phyloP scores from a whole-genome alignment of 2,888 invertebrate species.

The Drosophila neoperkinsi region DNA sequence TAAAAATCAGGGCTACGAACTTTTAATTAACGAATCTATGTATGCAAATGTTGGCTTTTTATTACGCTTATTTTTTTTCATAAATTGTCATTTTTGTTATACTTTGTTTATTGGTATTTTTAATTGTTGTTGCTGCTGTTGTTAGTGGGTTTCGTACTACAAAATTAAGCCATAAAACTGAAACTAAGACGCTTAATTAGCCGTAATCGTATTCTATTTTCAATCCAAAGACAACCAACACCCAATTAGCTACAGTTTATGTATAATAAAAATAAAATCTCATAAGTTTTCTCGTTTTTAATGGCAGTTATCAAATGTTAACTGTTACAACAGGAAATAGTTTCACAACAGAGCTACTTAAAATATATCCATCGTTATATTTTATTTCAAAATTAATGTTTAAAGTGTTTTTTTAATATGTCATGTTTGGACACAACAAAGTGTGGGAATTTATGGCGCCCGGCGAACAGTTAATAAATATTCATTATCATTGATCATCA shows the following conservation, averaged over 20 bases:
- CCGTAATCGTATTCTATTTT: constrained; percentile 57
- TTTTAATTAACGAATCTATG: constrained; percentile 75
- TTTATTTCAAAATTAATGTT: constrained; percentile 51
- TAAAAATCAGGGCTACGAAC: constrained; percentile 58
- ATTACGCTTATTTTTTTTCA: constrained; percentile 59
- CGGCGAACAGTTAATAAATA: constrained; percentile 68
- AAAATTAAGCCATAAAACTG: constrained; percentile 72
- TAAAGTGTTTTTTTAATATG: constrained; percentile 46
- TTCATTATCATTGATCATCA: constrained; percentile 75
- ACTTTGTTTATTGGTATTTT: constrained; percentile 33
- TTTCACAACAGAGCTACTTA: constrained; percentile 38
- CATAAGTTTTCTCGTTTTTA: constrained; percentile 57
- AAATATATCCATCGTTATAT: constrained; percentile 48
- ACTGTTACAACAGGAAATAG: constrained; percentile 61
- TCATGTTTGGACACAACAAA: constrained; percentile 60
- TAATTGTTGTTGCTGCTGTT: constrained; percentile 26
- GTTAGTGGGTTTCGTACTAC: constrained; percentile 45
- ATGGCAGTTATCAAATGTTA: constrained; percentile 68
- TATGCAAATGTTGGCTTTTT: constrained; percentile 73
- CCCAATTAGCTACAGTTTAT: constrained; percentile 74
- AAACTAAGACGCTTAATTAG: constrained; percentile 71
- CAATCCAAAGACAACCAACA: constrained; percentile 49
- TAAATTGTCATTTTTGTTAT: constrained; percentile 75
- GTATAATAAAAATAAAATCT: constrained; percentile 55
- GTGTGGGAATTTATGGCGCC: constrained; percentile 70